Percentiles rank a stretch among this genome's conserved stretches.
phyloP scores from a whole-genome alignment of 2,888 invertebrate species.

The Agriopis aurantiaria region DNA sequence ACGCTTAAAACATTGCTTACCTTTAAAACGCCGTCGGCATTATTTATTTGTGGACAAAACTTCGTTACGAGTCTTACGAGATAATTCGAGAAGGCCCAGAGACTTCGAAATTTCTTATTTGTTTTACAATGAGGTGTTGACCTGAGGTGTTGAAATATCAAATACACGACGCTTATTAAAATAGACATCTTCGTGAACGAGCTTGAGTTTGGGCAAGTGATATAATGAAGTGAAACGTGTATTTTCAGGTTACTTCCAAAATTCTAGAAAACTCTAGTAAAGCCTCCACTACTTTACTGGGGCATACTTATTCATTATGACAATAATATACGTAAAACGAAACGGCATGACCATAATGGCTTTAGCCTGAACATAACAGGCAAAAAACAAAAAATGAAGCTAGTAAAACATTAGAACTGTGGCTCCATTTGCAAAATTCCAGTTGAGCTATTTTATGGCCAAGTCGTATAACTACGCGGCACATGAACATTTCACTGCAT shows the following conservation, averaged over 20 bases:
- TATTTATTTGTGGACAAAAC: constrained; percentile 32
- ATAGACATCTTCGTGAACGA: too few species aligned
- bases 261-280: too few species aligned
- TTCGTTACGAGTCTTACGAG: constrained; percentile 12
- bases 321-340: too few species aligned
- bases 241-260: too few species aligned
- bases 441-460: neutral
- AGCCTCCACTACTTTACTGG: too few species aligned
- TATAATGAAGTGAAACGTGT: too few species aligned
- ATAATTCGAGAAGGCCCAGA: constrained; percentile 25
- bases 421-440: neutral
- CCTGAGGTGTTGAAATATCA: neutral
- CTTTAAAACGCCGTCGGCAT: constrained; percentile 27
- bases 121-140: neutral
- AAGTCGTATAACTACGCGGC: neutral
- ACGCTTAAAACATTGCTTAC: constrained; percentile 9
- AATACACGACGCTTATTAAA: neutral
- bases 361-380: too few species aligned
- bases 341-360: too few species aligned
- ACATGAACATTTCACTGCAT: too few species aligned
- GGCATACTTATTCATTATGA: too few species aligned
- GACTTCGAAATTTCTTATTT: neutral
- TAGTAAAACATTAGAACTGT: neutral
- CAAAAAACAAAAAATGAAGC: too few species aligned
- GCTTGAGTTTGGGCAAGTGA: too few species aligned